Percentiles rank a stretch among this genome's conserved stretches.
These are phyloP conservation scores for Mirounga angustirostris DNA, from an alignment of 2,113 vertebrate genomes.

Conservation along the genomic window DNA sequence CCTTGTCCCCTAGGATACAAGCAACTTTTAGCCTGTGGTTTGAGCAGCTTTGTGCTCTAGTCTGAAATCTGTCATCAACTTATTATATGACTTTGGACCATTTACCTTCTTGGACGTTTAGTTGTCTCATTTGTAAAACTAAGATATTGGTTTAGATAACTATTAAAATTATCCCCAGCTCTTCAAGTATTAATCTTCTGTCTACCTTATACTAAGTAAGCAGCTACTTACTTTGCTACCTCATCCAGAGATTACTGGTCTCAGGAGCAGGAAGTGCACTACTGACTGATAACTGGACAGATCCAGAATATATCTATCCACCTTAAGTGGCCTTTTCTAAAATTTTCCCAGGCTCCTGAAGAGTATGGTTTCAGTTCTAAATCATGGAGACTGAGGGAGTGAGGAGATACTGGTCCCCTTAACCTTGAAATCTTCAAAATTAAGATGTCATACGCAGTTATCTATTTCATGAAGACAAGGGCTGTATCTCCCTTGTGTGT, in stretches of 20 bases:
- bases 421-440: neutral
- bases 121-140: neutral
- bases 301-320: neutral
- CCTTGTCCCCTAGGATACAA: neutral
- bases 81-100: neutral
- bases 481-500: neutral
- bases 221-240: neutral
- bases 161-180: conserved; percentile 5
- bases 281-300: neutral
- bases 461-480: neutral
- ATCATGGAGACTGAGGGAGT: neutral
- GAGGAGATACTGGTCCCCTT: neutral
- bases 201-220: neutral
- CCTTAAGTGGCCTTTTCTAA: neutral
- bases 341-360: neutral
- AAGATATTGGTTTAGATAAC: neutral
- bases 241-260: neutral
- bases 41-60: neutral
- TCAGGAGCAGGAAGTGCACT: neutral
- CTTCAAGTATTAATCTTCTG: neutral
- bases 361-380: neutral
- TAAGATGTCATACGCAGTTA: neutral
- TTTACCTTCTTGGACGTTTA: neutral
- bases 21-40: neutral
- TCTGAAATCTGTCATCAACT: neutral